phyloP scores from a whole-genome alignment of 35 echinoderm and acorn worm genomes.

The Acanthaster planci region DNA sequence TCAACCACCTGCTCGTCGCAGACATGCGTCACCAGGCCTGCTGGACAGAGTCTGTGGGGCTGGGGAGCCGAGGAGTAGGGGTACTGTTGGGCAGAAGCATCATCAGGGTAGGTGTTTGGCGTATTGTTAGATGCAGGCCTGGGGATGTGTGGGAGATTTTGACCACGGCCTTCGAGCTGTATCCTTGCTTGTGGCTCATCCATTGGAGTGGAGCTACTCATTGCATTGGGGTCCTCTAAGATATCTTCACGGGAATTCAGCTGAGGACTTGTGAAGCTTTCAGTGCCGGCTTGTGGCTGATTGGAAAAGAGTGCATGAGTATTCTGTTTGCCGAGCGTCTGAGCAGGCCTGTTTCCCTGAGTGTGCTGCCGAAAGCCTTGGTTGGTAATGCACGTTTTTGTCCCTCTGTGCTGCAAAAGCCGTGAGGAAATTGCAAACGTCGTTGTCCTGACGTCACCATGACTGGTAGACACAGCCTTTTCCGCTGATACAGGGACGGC shows the following conservation, averaged over 20 bases:
- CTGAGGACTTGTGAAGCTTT: no score
- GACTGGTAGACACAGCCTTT: neutral
- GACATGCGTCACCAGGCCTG: neutral
- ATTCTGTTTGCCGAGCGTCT: no score
- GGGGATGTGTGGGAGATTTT: no score
- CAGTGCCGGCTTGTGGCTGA: no score
- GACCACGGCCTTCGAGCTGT: neutral
- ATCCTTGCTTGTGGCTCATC: neutral
- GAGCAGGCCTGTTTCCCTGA: no score
- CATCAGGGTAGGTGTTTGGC: neutral
- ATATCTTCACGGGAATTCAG: no score
- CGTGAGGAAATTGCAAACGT: neutral
- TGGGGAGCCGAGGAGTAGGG: neutral
- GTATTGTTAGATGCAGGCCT: neutral
- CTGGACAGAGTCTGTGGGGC: neutral
- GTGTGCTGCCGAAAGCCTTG: no score
- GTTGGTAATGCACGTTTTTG: no score
- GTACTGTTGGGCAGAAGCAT: no score
- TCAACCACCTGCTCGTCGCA: slow-evolving; percentile 8
- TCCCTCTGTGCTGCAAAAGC: no score
- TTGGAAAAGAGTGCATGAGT: no score
- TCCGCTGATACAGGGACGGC: neutral
- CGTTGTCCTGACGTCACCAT: neutral
- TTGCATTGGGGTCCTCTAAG: no score
- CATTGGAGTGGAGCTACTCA: neutral